Evolutionary conservation across 2,888 invertebrate species (phyloP).

Genomic region (Teleiodes luculella): DNA sequence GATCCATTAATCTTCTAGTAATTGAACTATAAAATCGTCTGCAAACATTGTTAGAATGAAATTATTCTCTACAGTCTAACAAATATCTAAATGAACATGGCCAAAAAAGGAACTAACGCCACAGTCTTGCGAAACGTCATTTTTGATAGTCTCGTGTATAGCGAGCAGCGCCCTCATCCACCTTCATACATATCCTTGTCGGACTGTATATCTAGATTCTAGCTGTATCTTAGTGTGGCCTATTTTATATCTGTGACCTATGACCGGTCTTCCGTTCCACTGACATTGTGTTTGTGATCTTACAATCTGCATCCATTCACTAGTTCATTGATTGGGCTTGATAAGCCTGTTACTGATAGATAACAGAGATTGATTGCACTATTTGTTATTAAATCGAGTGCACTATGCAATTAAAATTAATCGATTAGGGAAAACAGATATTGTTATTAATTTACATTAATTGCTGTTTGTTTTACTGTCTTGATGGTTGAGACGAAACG

Average conservation of each 20-base stretch:
- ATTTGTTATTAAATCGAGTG: slow-evolving; percentile 5
- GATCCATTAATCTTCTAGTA: background rate
- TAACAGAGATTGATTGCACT: slow-evolving; percentile 5
- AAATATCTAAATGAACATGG: too few relatives aligned
- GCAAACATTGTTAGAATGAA: background rate
- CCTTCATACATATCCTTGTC: too few relatives aligned
- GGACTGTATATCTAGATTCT: too few relatives aligned
- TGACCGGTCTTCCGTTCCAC: slow-evolving; percentile 56
- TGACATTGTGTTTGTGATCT: slow-evolving; percentile 43
- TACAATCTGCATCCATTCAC: slow-evolving; percentile 40
- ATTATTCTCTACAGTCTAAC: background rate
- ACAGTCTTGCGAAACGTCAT: too few relatives aligned
- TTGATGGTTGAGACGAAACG: background rate
- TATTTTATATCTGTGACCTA: slow-evolving; percentile 33
- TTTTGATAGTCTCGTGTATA: too few relatives aligned
- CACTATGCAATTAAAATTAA: background rate
- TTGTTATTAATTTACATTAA: slow-evolving; percentile 1
- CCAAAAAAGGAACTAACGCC: too few relatives aligned
- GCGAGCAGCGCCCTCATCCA: too few relatives aligned
- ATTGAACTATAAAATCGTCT: background rate
- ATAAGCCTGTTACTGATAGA: slow-evolving; percentile 1
- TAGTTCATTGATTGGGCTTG: slow-evolving; percentile 30
- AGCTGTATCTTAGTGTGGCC: slow-evolving; percentile 13
- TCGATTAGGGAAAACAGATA: background rate
- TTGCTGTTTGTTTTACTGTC: slow-evolving; percentile 3